These are phyloP conservation scores for Pseudeuparius sepicola DNA, from an alignment of 2,888 invertebrate genomes.

Conservation along the genomic window DNA sequence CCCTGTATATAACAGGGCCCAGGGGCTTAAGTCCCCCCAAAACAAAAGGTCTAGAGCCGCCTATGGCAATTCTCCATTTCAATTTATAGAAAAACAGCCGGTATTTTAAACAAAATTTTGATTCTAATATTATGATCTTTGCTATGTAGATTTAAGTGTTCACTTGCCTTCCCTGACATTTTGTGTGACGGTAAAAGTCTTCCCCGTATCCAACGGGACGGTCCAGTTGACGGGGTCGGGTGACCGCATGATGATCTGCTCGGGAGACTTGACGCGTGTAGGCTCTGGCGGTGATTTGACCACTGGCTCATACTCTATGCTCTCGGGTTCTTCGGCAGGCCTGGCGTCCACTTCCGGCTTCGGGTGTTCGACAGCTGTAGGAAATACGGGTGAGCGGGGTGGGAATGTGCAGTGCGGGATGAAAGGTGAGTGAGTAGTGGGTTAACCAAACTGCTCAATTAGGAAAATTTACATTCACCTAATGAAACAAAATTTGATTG, in stretches of 20 bases:
- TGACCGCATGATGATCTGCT: constrained; percentile 84
- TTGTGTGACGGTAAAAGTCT: constrained; percentile 87
- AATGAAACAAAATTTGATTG: too few species aligned
- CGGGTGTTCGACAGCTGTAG: constrained; percentile 33
- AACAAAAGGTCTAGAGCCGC: too few species aligned
- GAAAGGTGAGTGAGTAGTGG: too few species aligned
- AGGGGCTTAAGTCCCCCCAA: too few species aligned
- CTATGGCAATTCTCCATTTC: too few species aligned
- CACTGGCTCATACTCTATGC: constrained; percentile 53
- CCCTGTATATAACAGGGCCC: too few species aligned
- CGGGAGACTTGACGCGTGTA: constrained; percentile 86
- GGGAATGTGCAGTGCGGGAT: too few species aligned
- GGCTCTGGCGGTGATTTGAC: constrained; percentile 91
- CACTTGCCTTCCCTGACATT: constrained; percentile 67
- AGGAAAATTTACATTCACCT: too few species aligned
- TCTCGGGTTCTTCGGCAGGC: constrained; percentile 34
- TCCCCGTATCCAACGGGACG: constrained; percentile 85
- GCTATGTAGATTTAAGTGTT: not conserved
- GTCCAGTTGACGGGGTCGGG: constrained; percentile 95
- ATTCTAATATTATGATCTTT: constrained; percentile 8
- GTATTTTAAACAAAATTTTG: not conserved
- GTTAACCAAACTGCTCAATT: too few species aligned
- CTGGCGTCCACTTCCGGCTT: constrained; percentile 23
- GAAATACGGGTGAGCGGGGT: too few species aligned
- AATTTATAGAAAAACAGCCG: too few species aligned